Base-by-base conservation (phyloP, 2,797 vertebrate species). In the Carapus acus region DNA sequence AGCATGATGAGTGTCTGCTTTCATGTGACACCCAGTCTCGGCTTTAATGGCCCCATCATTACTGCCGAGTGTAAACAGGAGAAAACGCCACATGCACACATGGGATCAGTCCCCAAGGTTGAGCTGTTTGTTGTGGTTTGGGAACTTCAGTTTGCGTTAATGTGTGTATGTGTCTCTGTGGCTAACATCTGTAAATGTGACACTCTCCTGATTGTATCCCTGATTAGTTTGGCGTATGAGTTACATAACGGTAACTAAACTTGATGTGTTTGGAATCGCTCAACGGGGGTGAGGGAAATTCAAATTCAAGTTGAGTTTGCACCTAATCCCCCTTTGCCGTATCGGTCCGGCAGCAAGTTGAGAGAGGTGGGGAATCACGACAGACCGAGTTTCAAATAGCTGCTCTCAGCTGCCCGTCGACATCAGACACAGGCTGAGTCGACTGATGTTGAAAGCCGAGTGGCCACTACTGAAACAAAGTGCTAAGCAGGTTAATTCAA, bases 101-200 rank as follows among this genome's bases (percentile, higher is more conserved):
- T 43, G 38, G 59, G 63, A 66, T 77, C 66, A 71, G 67, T 52
- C 54, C 62, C 33, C 31, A 8, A 60, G 47, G 57, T 36, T 36
- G 34, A 53, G 60, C 49, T 71, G 71, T 80, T 77, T 84, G 73
- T 75, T 83, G 79, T 84, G 82, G 80, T 73, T 74, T 60, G 6
- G 16, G 12, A 64, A 73, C 1, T 70, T n/a, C n/a, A 55, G 59
- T 67, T 64, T 43, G 58, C 60, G 27, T 65, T 62, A 47, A 41
- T 64, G 54, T 61, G 48, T 20, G 31, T 71, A 40, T 71, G 33
- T 46, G 56, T 48, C 68, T 62, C 50, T 45, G 29, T 43, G 8
- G 14, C 31, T 13, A 33, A 7, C 3, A 5, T 27, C 31, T 33
- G 31, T 33, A 36, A 36, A 36, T 15, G n/a, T 11, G 14, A 36